Conservation (phyloP, 1,140 invertebrate genomes). For the Pogonomyrmex californicus region DNA sequence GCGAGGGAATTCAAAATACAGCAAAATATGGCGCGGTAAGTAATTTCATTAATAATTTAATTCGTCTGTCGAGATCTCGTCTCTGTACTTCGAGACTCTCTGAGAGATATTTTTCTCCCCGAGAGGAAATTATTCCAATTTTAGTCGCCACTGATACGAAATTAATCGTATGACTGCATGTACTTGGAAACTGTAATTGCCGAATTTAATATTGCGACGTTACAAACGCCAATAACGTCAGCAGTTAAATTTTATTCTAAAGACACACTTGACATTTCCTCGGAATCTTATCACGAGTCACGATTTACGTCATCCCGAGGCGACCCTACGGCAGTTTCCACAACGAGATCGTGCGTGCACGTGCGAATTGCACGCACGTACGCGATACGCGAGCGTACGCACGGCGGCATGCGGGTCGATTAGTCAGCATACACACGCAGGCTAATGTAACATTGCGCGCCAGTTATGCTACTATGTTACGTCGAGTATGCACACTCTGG, state of each 20-base stretch:
- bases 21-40: not conserved
- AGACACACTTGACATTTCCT: not conserved
- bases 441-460: conserved; percentile 75
- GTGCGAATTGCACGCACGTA: conserved; percentile 1
- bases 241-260: not conserved
- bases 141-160: not conserved
- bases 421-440: conserved; percentile 44
- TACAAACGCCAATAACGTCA: not conserved
- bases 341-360: not conserved
- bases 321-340: not conserved
- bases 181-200: not conserved
- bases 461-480: conserved; percentile 79
- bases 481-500: conserved; percentile 75
- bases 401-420: conserved; percentile 67
- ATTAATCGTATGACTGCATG: not conserved
- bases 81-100: not conserved
- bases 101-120: not conserved
- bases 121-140: not conserved
- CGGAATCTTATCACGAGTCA: not conserved
- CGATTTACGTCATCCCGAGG: not conserved
- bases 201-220: not conserved
- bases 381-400: conserved; percentile 38
- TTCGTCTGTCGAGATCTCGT: not conserved
- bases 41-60: too few species aligned
- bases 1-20: not conserved